Evolutionary conservation across 2,797 vertebrate species (phyloP), one percentile per base, ranked within the genome.

Genomic region (Darevskia mixta): DNA sequence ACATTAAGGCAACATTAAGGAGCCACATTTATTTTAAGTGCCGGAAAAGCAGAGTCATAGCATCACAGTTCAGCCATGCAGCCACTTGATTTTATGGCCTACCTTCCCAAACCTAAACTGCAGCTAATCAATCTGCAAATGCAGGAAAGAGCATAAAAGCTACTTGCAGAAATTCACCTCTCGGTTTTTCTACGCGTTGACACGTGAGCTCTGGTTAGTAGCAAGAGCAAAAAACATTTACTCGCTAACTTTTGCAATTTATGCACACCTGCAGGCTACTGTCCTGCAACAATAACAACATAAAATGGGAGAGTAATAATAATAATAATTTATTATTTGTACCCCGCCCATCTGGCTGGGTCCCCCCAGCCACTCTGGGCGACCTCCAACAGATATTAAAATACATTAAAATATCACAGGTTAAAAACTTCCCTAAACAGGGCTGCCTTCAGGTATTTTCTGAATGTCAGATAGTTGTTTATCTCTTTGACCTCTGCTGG

Each of bases 11-110:
- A 58, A 72, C 49, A 72, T 86, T 38, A 80, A 88, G 49, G 49
- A 79, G 25, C n/a, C 58, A 45, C 41, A 32, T 85, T 73, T 72
- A 88, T 80, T 88, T 88, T 85, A 88, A 88, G 77, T 79, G 66
- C 82, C 77, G 58, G 77, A 88, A 85, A 88, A 80, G 67, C 77
- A 75, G 69, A 79, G n/a, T 23, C 79, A 87, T 18, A 72, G 3
- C 3, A 18, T 64, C 80, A 79, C 23, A 38, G 64, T 77, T 83
- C 72, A 64, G 64, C 35, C 29, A 43, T 11, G 6, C n/a, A 18
- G 29, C 35, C 29, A 23, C 38, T 85, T 64, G 67, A 64, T 43
- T 80, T 85, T 88, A 88, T 79, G n/a, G 20, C 83, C 58, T 85
- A 9, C 55, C 58, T 27, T 88, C 35, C 69, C 67, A 81, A 80